Evolutionary conservation across 2,113 vertebrate species (phyloP).

Genomic region (Glaucomys volans): DNA sequence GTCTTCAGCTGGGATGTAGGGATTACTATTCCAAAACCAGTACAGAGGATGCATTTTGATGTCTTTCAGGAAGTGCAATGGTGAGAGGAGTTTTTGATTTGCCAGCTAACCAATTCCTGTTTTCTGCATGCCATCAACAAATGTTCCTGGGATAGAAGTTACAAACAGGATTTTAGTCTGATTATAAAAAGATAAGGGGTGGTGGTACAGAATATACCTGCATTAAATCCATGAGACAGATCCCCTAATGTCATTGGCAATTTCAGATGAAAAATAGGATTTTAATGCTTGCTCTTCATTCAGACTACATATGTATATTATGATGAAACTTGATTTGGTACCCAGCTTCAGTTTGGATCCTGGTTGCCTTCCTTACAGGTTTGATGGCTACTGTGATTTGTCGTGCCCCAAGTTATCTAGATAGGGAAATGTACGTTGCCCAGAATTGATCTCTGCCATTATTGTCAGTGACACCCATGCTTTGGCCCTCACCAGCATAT

Average conservation of each 20-base stretch:
- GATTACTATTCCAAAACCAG: not conserved
- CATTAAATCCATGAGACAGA: not conserved
- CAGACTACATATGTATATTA: not conserved
- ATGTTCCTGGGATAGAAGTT: not conserved
- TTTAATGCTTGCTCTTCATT: slow-evolving; percentile 55
- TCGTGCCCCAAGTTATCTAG: not conserved
- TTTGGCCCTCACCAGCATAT: not conserved
- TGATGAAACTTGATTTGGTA: slow-evolving; percentile 45
- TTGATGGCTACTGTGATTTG: not conserved
- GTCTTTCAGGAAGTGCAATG: slow-evolving; percentile 1
- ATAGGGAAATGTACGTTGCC: not conserved
- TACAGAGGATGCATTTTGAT: not conserved
- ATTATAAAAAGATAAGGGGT: slow-evolving; percentile 53
- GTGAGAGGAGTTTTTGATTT: not conserved
- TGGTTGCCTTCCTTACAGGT: not conserved
- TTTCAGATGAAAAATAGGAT: slow-evolving; percentile 53
- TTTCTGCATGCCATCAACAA: slow-evolving; percentile 29
- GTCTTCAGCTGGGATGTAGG: not conserved
- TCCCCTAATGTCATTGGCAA: slow-evolving; percentile 1
- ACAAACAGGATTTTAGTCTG: slow-evolving; percentile 43
- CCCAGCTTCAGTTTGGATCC: not conserved
- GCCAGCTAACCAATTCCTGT: not conserved
- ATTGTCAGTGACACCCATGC: not conserved
- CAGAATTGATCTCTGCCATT: slow-evolving; percentile 36
- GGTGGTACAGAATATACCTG: not conserved